A percentile compares a stretch with the other conserved stretches of the same genome.
Evolutionary conservation across 2,113 vertebrate species (phyloP).

Genomic region (Ageneiosus marmoratus): DNA sequence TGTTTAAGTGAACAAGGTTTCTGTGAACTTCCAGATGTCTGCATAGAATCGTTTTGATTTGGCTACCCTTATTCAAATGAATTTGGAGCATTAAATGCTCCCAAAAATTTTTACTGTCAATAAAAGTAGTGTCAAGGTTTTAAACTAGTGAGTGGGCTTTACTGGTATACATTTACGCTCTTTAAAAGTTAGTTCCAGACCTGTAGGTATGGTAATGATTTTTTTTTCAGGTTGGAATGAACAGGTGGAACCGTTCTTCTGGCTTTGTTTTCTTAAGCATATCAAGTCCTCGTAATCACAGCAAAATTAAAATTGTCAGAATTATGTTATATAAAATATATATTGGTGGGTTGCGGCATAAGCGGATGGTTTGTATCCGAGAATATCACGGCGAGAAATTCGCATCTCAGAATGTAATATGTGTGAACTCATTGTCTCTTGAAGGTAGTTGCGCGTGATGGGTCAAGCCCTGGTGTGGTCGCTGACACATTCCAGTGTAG

Average conservation of each 20-base stretch:
- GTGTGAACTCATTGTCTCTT: conserved; percentile 18
- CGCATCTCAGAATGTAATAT: conserved; percentile 9
- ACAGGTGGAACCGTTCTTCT: not conserved
- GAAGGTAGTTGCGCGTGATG: conserved; percentile 5
- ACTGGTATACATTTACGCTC: not conserved
- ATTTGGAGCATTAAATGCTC: not conserved
- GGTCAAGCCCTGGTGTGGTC: conserved; percentile 33
- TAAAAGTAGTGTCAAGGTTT: not conserved
- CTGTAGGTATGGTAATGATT: not conserved
- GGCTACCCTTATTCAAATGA: not conserved
- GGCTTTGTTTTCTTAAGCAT: not conserved
- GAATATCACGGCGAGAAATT: conserved; percentile 22
- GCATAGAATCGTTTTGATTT: not conserved
- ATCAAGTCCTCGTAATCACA: not conserved
- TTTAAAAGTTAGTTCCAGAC: not conserved
- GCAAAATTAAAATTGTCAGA: not conserved
- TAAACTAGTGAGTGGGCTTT: not conserved
- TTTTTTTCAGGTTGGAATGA: not conserved
- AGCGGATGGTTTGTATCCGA: conserved; percentile 8
- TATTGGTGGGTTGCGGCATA: not conserved
- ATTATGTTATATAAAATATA: not conserved
- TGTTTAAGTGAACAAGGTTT: not conserved
- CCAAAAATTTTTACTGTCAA: not conserved
- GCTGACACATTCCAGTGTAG: conserved; percentile 53
- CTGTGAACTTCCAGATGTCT: not conserved